Evolutionary conservation across 1,140 invertebrate genomes (phyloP).

Genomic region (Bursaphelenchus mucronatus): DNA sequence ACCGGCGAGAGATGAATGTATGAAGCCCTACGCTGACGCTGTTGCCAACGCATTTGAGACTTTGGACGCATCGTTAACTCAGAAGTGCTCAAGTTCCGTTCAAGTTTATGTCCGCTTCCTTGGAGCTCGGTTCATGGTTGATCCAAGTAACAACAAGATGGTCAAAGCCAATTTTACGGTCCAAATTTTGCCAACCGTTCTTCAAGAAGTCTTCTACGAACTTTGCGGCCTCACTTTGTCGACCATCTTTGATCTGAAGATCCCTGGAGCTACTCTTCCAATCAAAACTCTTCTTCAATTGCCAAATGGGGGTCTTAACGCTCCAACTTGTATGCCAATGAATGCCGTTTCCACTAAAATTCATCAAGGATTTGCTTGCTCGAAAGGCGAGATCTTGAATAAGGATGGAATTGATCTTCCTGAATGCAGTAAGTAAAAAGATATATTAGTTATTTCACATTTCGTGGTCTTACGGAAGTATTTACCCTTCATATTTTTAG

Average conservation of each 20-base stretch:
- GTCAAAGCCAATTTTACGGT: constrained; percentile 74
- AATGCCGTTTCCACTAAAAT: constrained; percentile 79
- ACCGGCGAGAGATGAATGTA: constrained; percentile 75
- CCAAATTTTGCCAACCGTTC: constrained; percentile 77
- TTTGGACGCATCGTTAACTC: constrained; percentile 76
- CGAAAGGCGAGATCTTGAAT: constrained; percentile 78
- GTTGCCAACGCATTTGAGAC: constrained; percentile 73
- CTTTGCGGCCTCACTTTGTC: constrained; percentile 85
- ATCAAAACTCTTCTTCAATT: constrained; percentile 84
- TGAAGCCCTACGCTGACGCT: constrained; percentile 79
- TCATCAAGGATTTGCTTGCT: constrained; percentile 82
- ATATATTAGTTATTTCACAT: constrained; percentile 17
- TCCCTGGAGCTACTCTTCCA: constrained; percentile 81
- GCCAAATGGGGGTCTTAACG: constrained; percentile 72
- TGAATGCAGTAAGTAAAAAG: constrained; percentile 75
- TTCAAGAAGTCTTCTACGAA: constrained; percentile 83
- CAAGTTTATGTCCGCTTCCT: constrained; percentile 75
- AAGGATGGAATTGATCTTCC: constrained; percentile 67
- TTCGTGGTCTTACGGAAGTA: background rate
- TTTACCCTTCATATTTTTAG: constrained; percentile 29
- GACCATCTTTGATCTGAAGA: constrained; percentile 85
- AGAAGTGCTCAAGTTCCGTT: constrained; percentile 79
- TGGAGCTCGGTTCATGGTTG: constrained; percentile 75
- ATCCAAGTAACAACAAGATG: constrained; percentile 25
- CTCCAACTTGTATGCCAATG: constrained; percentile 75